These are phyloP conservation scores for Latheticus oryzae DNA, from an alignment of 2,888 invertebrate species.

Conservation along the genomic window DNA sequence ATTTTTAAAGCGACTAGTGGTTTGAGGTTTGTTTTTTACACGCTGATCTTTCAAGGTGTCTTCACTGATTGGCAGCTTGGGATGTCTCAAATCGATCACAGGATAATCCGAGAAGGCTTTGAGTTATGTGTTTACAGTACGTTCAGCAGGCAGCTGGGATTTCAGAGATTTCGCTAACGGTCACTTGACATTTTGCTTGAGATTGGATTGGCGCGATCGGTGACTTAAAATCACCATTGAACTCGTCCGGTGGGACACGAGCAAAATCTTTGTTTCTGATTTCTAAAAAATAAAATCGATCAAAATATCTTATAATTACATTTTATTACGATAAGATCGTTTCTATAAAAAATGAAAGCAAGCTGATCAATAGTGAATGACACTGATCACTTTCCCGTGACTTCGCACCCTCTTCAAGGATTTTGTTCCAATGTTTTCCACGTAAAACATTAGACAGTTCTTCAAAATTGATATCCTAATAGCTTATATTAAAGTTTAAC, in stretches of 20 bases:
- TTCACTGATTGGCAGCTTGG: conserved; percentile 53
- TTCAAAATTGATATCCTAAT: conserved; percentile 17
- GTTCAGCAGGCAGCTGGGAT: conserved; percentile 61
- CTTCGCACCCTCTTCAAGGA: conserved; percentile 53
- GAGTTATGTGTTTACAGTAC: conserved; percentile 63
- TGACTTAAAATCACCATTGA: conserved; percentile 45
- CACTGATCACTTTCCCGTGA: conserved; percentile 61
- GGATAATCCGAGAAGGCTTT: conserved; percentile 60
- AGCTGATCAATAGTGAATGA: conserved; percentile 58
- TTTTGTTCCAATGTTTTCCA: conserved; percentile 30
- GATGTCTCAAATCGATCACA: conserved; percentile 61
- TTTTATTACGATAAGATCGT: conserved; percentile 12
- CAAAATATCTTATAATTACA: too few relatives aligned
- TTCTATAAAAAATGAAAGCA: conserved; percentile 31
- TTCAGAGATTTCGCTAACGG: conserved; percentile 63
- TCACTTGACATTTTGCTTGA: conserved; percentile 64
- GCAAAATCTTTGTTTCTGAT: conserved; percentile 9
- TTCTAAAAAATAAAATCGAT: too few relatives aligned
- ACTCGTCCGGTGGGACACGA: conserved; percentile 19
- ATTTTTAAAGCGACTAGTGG: too few relatives aligned
- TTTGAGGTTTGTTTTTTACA: too few relatives aligned
- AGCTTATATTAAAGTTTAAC: too few relatives aligned
- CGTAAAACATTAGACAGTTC: conserved; percentile 38
- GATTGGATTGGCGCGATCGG: conserved; percentile 60
- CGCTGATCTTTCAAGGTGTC: conserved; percentile 48